phyloP scores from a whole-genome alignment of 2,797 vertebrate genomes.

The Hypotaenidia okinawae region DNA sequence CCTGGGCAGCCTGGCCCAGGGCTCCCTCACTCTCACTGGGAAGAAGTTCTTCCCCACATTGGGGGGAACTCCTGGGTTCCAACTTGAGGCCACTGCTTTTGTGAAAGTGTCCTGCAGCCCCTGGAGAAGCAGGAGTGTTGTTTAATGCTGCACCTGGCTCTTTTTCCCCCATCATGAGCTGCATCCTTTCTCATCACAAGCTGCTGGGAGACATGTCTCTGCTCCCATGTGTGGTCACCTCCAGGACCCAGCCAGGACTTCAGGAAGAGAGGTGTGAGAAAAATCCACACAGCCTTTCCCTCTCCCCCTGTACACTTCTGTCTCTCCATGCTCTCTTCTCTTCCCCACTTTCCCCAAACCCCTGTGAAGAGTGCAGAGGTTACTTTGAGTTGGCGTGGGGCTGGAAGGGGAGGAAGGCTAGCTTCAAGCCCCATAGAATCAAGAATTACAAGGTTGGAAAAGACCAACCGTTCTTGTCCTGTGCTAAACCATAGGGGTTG shows the following conservation, averaged over 20 bases:
- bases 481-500: too few species aligned
- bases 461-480: too few species aligned
- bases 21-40: too few species aligned
- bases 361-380: too few species aligned
- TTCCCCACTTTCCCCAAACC: neutral
- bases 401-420: neutral
- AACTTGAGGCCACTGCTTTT: neutral
- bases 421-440: too few species aligned
- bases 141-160: neutral
- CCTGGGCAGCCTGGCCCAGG: too few species aligned
- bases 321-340: too few species aligned
- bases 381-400: neutral
- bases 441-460: too few species aligned
- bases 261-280: neutral
- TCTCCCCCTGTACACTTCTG: neutral
- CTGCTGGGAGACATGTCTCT: neutral
- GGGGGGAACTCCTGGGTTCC: too few species aligned
- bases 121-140: neutral
- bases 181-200: too few species aligned
- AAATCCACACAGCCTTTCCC: neutral
- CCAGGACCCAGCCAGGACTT: neutral
- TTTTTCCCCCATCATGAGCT: too few species aligned
- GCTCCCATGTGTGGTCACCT: neutral
- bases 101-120: neutral
- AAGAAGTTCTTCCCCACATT: too few species aligned